phyloP scores from a whole-genome alignment of 1,140 invertebrate species.

The Drosophila dunni region DNA sequence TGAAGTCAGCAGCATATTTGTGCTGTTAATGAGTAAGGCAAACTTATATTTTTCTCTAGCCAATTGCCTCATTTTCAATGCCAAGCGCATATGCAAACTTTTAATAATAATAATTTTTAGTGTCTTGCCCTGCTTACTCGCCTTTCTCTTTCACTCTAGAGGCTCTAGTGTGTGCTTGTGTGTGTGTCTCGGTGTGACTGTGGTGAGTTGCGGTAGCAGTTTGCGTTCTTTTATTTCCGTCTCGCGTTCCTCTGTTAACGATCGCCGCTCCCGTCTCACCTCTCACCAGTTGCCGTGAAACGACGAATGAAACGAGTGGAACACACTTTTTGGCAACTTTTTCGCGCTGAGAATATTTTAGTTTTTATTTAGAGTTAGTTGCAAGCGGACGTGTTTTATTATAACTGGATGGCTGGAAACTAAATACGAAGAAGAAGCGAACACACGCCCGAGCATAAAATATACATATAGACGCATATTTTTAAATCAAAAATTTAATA shows the following conservation, averaged over 20 bases:
- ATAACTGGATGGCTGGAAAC: slow-evolving; percentile 84
- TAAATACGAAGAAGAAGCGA: slow-evolving; percentile 64
- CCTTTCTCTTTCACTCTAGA: slow-evolving; percentile 22
- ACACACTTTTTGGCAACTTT: slow-evolving; percentile 72
- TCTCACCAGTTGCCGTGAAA: slow-evolving; percentile 11
- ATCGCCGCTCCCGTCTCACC: slow-evolving; percentile 25
- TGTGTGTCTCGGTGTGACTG: slow-evolving; percentile 24
- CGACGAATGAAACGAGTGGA: slow-evolving; percentile 31
- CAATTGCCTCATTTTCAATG: slow-evolving; percentile 57
- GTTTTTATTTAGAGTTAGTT: slow-evolving; percentile 84
- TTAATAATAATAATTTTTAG: slow-evolving; percentile 36
- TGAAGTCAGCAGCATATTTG: slow-evolving; percentile 45
- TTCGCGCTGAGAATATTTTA: slow-evolving; percentile 65
- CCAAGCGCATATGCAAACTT: slow-evolving; percentile 53
- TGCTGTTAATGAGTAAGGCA: slow-evolving; percentile 43
- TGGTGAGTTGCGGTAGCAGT: slow-evolving; percentile 64
- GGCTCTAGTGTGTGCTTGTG: slow-evolving; percentile 5
- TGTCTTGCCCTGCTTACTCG: slow-evolving; percentile 5
- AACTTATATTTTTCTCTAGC: slow-evolving; percentile 20
- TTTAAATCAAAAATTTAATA: slow-evolving; percentile 69
- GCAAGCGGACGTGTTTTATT: slow-evolving; percentile 79
- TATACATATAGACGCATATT: slow-evolving; percentile 73
- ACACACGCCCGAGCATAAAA: slow-evolving; percentile 74
- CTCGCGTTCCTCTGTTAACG: slow-evolving; percentile 63
- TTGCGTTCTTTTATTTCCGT: slow-evolving; percentile 78